These are phyloP conservation scores for Brachymystax lenok DNA, from an alignment of 2,797 vertebrate species.

Conservation along the genomic window DNA sequence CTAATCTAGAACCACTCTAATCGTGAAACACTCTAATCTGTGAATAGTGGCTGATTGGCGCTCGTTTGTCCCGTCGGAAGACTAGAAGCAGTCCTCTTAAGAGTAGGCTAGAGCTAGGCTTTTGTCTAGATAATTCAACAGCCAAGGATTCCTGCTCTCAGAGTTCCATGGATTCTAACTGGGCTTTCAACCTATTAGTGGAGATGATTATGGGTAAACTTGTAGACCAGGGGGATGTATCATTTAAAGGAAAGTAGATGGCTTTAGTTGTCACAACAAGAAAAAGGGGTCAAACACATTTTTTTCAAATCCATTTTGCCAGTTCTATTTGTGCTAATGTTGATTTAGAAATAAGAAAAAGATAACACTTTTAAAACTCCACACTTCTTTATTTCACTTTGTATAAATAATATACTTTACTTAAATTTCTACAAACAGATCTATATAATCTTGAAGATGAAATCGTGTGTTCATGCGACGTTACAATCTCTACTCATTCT, in stretches of 20 bases:
- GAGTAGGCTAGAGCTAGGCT: background rate
- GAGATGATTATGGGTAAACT: background rate
- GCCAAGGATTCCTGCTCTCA: too few relatives aligned
- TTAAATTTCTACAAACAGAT: background rate
- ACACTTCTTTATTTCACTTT: background rate
- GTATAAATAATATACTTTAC: conserved; percentile 4
- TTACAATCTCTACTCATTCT: background rate
- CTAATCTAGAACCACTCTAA: background rate
- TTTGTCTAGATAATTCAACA: background rate
- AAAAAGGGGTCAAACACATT: background rate
- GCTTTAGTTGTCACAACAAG: too few relatives aligned
- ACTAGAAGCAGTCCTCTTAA: background rate
- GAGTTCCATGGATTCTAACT: background rate
- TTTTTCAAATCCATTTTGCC: background rate
- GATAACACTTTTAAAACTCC: background rate
- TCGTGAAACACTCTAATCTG: background rate
- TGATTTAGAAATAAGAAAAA: background rate
- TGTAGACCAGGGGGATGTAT: too few relatives aligned
- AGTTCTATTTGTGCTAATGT: background rate
- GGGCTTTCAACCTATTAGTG: background rate
- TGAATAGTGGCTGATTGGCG: background rate
- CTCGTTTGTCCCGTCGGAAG: background rate
- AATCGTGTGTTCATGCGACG: conserved; percentile 4
- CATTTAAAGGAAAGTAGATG: too few relatives aligned
- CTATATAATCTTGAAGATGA: conserved; percentile 4